These are phyloP conservation scores for Danio aesculapii DNA, from an alignment of 2,797 vertebrate species.

Conservation along the genomic window DNA sequence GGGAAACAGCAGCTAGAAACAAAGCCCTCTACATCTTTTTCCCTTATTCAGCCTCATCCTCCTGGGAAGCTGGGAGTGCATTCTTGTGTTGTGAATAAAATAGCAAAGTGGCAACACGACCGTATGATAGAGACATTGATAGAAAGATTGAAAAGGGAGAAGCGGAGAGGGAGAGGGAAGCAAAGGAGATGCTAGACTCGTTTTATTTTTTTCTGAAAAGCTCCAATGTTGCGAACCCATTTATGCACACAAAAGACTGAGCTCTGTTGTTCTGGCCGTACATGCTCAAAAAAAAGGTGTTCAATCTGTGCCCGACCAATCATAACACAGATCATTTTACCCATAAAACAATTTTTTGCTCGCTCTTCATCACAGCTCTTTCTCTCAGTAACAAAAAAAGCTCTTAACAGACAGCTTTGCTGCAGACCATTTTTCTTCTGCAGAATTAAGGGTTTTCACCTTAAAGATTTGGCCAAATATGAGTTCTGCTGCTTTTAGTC, in stretches of 20 bases:
- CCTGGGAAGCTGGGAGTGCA: slow-evolving; percentile 79
- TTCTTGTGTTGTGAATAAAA: slow-evolving; percentile 83
- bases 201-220: slow-evolving; percentile 40
- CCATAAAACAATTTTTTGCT: slow-evolving; percentile 33
- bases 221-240: slow-evolving; percentile 63
- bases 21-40: slow-evolving; percentile 77
- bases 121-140: slow-evolving; percentile 64
- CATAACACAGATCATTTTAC: slow-evolving; percentile 51
- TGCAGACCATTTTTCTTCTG: not conserved
- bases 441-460: not conserved
- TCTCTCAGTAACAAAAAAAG: slow-evolving; percentile 32
- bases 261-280: slow-evolving; percentile 64
- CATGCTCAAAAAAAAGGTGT: slow-evolving; percentile 53
- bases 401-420: not conserved
- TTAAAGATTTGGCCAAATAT: not conserved
- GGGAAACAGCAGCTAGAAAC: slow-evolving; percentile 74
- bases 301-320: slow-evolving; percentile 53
- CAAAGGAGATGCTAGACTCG: slow-evolving; percentile 13
- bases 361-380: slow-evolving; percentile 31
- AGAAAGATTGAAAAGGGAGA: slow-evolving; percentile 49
- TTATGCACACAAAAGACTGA: slow-evolving; percentile 67
- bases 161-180: not conserved
- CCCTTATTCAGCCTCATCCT: slow-evolving; percentile 75
- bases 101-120: slow-evolving; percentile 71
- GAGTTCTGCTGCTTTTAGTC: not conserved